Conservation (phyloP, 1,140 invertebrate species). For the Cherax destructor region DNA sequence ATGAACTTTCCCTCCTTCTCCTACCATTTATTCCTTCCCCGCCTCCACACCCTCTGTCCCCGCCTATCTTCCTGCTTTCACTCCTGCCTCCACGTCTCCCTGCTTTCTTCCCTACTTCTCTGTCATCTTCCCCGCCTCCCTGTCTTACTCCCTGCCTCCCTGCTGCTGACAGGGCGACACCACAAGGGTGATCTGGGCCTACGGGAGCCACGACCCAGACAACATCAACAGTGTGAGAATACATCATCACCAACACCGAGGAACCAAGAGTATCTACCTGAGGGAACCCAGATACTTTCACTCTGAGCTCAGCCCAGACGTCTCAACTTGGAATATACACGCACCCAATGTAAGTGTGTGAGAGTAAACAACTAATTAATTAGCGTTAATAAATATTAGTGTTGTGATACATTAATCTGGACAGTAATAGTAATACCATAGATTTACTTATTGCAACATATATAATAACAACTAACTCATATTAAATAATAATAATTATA, state of each 20-base stretch:
- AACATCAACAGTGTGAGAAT: background rate
- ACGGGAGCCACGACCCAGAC: conserved; percentile 48
- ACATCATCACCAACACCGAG: conserved; percentile 14
- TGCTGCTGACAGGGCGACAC: conserved; percentile 68
- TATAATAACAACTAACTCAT: too few species aligned
- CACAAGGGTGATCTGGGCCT: conserved; percentile 73
- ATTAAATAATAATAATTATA: too few species aligned
- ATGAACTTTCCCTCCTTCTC: too few species aligned
- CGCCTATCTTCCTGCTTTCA: background rate
- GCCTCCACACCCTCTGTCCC: too few species aligned
- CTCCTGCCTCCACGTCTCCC: background rate
- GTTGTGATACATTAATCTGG: too few species aligned
- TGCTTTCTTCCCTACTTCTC: background rate
- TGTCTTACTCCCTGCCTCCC: background rate
- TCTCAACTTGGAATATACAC: conserved; percentile 7
- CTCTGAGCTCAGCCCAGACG: background rate
- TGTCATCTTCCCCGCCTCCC: background rate
- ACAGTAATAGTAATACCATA: too few species aligned
- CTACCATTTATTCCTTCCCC: too few species aligned
- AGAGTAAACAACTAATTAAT: too few species aligned
- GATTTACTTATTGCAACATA: too few species aligned
- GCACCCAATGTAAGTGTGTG: conserved; percentile 3
- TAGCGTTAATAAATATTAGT: too few species aligned
- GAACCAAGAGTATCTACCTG: conserved; percentile 41
- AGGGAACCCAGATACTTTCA: background rate